Conservation (phyloP, 2,113 vertebrate genomes). For the Platysternon megacephalum region DNA sequence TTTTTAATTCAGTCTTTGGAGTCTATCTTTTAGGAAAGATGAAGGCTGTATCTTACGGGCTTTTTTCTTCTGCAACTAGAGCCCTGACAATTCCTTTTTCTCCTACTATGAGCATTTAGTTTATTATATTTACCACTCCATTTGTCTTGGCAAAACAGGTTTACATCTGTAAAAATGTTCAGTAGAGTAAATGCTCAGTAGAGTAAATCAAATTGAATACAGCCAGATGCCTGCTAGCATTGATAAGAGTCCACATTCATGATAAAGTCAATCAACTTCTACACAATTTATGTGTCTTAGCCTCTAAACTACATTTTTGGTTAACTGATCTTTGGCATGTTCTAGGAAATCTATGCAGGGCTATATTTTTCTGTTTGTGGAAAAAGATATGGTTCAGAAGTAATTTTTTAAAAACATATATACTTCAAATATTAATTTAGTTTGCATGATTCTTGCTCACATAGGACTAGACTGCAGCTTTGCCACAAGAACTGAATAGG, state of each 20-base stretch:
- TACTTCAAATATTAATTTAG: not conserved
- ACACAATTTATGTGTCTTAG: not conserved
- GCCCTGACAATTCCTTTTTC: not conserved
- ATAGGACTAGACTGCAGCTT: not conserved
- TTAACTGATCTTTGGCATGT: not conserved
- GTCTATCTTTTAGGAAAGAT: not conserved
- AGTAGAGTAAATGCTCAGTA: not conserved
- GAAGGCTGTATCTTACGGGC: not conserved
- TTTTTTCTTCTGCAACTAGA: not conserved
- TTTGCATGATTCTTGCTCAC: not conserved
- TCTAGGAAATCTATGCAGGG: not conserved
- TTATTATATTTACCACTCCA: conserved; percentile 42
- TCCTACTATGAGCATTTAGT: conserved; percentile 25
- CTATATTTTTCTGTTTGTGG: not conserved
- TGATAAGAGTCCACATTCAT: conserved; percentile 12
- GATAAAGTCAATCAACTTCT: conserved; percentile 9
- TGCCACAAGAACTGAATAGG: not conserved
- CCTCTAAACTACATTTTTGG: not conserved
- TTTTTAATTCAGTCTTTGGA: not conserved
- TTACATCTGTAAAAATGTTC: conserved; percentile 42
- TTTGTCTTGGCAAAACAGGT: conserved; percentile 56
- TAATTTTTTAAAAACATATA: not conserved
- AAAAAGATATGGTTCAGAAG: not conserved
- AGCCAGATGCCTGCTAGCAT: not conserved
- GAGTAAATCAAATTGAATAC: conserved; percentile 46